Percentiles rank a stretch among this genome's conserved stretches.
Conservation (phyloP, 1,140 invertebrate genomes). For the Belonocnema kinseyi region DNA sequence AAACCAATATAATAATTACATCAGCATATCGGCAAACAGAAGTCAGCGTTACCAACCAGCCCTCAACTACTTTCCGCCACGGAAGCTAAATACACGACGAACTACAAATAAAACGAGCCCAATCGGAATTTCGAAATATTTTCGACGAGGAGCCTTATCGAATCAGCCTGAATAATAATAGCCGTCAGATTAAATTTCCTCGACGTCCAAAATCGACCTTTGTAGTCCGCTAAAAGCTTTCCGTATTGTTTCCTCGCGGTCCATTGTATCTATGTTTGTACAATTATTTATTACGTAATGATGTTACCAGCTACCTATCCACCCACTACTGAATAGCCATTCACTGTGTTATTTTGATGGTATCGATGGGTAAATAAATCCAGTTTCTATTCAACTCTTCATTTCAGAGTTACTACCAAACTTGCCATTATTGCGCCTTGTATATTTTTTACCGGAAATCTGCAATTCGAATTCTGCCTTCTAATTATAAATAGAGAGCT, state of each 20-base stretch:
- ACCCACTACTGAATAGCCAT: constrained; percentile 8
- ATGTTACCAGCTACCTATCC: background rate
- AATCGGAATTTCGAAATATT: constrained; percentile 34
- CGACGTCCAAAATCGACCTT: constrained; percentile 37
- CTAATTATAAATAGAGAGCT: no score
- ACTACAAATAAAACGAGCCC: constrained; percentile 52
- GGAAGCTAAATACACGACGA: constrained; percentile 50
- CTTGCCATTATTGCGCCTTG: background rate
- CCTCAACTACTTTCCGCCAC: constrained; percentile 33
- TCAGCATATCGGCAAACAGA: constrained; percentile 76
- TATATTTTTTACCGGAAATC: no score
- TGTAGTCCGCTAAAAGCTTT: constrained; percentile 35
- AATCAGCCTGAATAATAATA: constrained; percentile 22
- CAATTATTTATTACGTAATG: constrained; percentile 18
- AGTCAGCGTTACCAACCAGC: constrained; percentile 63
- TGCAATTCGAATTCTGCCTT: no score
- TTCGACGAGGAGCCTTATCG: constrained; percentile 36
- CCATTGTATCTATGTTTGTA: constrained; percentile 42
- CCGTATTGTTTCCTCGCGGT: constrained; percentile 46
- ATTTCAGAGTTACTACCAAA: background rate
- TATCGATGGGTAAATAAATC: constrained; percentile 26
- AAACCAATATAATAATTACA: constrained; percentile 76
- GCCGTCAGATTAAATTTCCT: constrained; percentile 46
- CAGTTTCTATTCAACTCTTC: constrained; percentile 23
- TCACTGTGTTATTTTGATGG: constrained; percentile 18